Conservation (phyloP, 2,888 invertebrate species). For the Vanessa cardui region DNA sequence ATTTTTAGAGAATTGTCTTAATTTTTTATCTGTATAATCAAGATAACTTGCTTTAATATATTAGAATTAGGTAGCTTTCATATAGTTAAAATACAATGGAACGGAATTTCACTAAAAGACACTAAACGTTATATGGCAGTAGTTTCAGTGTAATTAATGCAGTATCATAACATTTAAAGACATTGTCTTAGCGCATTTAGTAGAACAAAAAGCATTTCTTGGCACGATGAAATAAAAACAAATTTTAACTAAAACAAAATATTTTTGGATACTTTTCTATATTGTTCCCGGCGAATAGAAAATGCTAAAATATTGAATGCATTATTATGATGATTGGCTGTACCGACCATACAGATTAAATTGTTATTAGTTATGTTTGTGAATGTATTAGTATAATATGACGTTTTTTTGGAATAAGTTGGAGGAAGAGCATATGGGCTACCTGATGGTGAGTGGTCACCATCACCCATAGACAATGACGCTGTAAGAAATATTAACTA, state of each 20-base stretch:
- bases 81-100: neutral
- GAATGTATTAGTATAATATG: too few species aligned
- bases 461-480: too few species aligned
- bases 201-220: conserved; percentile 6
- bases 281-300: too few species aligned
- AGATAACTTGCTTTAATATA: neutral
- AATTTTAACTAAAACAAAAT: neutral
- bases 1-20: neutral
- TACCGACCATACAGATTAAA: too few species aligned
- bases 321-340: too few species aligned
- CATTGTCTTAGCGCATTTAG: conserved; percentile 1
- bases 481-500: too few species aligned
- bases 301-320: too few species aligned
- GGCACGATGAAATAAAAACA: conserved; percentile 1
- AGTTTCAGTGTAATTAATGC: conserved; percentile 3
- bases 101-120: neutral
- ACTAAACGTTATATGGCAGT: conserved; percentile 1
- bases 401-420: too few species aligned
- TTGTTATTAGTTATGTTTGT: too few species aligned
- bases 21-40: neutral
- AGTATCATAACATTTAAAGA: conserved; percentile 10
- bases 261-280: neutral
- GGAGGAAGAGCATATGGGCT: too few species aligned
- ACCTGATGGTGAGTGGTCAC: too few species aligned
- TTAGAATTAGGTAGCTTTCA: neutral